phyloP scores from a whole-genome alignment of 2,888 invertebrate genomes.

The Leptinotarsa peninsularis region DNA sequence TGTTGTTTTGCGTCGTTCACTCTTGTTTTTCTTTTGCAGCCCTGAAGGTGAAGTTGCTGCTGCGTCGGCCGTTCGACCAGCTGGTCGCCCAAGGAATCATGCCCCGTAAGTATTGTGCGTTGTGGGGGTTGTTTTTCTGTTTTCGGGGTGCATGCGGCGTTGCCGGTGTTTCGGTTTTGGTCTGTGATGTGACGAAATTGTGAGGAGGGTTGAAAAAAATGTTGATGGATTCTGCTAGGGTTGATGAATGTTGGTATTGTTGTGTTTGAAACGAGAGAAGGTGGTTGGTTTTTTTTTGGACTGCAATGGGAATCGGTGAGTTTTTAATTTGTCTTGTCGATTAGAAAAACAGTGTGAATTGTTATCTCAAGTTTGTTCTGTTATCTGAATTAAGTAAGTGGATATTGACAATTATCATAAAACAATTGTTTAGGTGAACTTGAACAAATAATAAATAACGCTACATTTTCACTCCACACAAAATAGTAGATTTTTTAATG shows the following conservation, averaged over 20 bases:
- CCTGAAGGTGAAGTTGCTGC: constrained; percentile 95
- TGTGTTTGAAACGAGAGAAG: background rate
- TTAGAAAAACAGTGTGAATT: too few species aligned
- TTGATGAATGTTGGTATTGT: background rate
- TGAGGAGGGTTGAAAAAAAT: background rate
- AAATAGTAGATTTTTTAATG: too few species aligned
- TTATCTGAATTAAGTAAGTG: too few species aligned
- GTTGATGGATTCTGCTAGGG: background rate
- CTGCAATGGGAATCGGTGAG: background rate
- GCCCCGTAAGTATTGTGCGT: constrained; percentile 86
- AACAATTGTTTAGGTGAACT: too few species aligned
- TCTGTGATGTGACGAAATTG: background rate
- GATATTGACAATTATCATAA: too few species aligned
- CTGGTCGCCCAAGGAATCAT: constrained; percentile 98
- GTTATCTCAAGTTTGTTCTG: too few species aligned
- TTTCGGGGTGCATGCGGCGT: background rate
- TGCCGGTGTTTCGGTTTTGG: background rate
- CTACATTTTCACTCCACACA: too few species aligned
- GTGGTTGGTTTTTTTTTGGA: background rate
- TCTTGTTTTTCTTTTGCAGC: constrained; percentile 75
- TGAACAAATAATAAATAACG: too few species aligned
- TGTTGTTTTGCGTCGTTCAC: constrained; percentile 25
- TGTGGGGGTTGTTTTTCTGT: background rate
- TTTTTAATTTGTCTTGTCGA: background rate
- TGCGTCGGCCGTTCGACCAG: constrained; percentile 93